These are phyloP conservation scores for Acanthis flammea DNA, from an alignment of 2,797 vertebrate species.

Conservation along the genomic window DNA sequence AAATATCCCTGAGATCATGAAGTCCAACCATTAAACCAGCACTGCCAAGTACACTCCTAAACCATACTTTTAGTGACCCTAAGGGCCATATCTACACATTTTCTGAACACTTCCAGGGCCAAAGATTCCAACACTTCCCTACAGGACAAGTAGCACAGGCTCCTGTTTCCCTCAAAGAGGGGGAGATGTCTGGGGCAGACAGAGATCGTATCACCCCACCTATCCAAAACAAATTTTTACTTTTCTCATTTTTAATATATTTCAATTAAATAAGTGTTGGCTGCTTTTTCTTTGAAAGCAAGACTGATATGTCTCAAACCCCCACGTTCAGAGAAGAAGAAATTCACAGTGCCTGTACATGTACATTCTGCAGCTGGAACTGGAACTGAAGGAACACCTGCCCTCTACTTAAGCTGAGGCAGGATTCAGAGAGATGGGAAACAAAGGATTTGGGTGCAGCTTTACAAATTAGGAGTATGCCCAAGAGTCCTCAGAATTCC, in stretches of 20 bases:
- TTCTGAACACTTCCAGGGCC: not conserved
- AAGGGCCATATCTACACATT: not conserved
- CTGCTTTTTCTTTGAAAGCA: not conserved
- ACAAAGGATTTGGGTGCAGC: not conserved
- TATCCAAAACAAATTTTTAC: not conserved
- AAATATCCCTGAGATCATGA: not conserved
- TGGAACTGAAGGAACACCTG: not conserved
- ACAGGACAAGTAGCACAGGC: not conserved
- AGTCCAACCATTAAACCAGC: not conserved
- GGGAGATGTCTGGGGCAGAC: not conserved
- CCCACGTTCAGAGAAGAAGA: fast-evolving
- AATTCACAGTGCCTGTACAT: not conserved
- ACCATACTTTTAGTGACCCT: not conserved
- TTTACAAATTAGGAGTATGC: not conserved
- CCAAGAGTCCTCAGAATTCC: not conserved
- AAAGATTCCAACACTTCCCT: not conserved
- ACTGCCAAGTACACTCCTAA: not conserved
- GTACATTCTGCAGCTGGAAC: not conserved
- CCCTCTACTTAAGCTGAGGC: not conserved
- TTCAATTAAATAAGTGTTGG: not conserved
- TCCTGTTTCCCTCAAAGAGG: not conserved
- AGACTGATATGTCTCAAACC: fast-evolving
- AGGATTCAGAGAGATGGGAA: not conserved
- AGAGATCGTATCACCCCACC: not conserved
- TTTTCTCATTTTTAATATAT: not conserved